Conservation (phyloP, 2,797 vertebrate genomes). For the Pseudomugil gertrudae region DNA sequence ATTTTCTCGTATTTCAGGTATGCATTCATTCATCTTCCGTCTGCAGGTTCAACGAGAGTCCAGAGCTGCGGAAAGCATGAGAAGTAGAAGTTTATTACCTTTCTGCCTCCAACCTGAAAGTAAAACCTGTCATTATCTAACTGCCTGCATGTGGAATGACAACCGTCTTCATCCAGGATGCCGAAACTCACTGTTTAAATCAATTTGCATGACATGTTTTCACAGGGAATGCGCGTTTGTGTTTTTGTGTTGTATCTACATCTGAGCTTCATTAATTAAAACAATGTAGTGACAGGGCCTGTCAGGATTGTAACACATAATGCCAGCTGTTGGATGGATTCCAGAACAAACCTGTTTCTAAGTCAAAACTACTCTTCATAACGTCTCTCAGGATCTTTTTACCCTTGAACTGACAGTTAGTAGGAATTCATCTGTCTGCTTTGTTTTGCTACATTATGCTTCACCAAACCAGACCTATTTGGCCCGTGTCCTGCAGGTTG, state of each 20-base stretch:
- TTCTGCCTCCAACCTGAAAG: not conserved
- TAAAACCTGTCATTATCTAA: conserved; percentile 25
- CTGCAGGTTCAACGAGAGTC: conserved; percentile 43
- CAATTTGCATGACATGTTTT: conserved; percentile 8
- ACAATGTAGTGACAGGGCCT: conserved; percentile 42
- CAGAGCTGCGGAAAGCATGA: conserved; percentile 18
- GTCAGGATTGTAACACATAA: conserved; percentile 52
- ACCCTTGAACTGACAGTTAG: conserved; percentile 11
- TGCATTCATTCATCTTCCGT: conserved; percentile 15
- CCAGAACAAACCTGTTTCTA: conserved; percentile 47
- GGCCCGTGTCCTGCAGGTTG: too few relatives aligned
- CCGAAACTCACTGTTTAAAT: conserved; percentile 4
- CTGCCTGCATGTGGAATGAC: conserved; percentile 12
- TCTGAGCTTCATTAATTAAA: conserved; percentile 48
- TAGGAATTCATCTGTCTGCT: conserved; percentile 17
- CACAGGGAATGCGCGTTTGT: conserved; percentile 13
- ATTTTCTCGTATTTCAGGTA: conserved; percentile 44
- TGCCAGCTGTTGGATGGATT: conserved; percentile 51
- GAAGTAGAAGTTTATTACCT: not conserved
- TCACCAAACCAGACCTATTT: too few relatives aligned
- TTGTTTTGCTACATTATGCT: conserved; percentile 2
- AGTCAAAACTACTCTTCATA: conserved; percentile 47
- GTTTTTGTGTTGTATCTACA: conserved; percentile 21
- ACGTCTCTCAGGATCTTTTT: not conserved
- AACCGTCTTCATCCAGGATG: not conserved